Evolutionary conservation across 2,797 vertebrate genomes (phyloP).

Genomic region (Hypotaenidia philippensis): DNA sequence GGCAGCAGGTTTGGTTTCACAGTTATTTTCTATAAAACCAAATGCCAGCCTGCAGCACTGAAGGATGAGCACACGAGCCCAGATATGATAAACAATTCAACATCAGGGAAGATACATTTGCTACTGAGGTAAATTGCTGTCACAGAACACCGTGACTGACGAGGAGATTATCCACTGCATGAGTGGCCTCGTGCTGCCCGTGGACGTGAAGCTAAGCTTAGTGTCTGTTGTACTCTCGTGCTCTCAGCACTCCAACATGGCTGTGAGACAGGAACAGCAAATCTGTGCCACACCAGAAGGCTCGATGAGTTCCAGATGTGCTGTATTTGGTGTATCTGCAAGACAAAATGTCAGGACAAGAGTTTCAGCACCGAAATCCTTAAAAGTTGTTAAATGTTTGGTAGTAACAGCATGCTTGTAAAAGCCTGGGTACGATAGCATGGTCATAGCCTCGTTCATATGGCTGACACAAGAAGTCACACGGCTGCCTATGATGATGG

Average conservation of each 20-base stretch:
- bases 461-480: background rate
- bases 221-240: background rate
- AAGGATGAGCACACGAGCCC: background rate
- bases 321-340: conserved; percentile 20
- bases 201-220: conserved; percentile 1
- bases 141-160: background rate
- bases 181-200: background rate
- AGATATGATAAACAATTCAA: background rate
- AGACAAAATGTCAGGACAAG: conserved; percentile 22
- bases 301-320: conserved; percentile 40
- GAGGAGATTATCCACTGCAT: background rate
- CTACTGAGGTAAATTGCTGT: background rate
- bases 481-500: background rate
- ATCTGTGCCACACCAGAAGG: conserved; percentile 35
- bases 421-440: background rate
- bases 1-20: background rate
- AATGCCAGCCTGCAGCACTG: background rate
- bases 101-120: background rate
- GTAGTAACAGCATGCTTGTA: background rate
- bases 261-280: background rate
- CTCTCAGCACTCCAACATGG: background rate
- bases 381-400: conserved; percentile 16
- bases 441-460: background rate
- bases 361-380: background rate
- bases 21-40: background rate